These are phyloP conservation scores for Glyptemys insculpta DNA, from an alignment of 2,797 vertebrate genomes.

Conservation along the genomic window DNA sequence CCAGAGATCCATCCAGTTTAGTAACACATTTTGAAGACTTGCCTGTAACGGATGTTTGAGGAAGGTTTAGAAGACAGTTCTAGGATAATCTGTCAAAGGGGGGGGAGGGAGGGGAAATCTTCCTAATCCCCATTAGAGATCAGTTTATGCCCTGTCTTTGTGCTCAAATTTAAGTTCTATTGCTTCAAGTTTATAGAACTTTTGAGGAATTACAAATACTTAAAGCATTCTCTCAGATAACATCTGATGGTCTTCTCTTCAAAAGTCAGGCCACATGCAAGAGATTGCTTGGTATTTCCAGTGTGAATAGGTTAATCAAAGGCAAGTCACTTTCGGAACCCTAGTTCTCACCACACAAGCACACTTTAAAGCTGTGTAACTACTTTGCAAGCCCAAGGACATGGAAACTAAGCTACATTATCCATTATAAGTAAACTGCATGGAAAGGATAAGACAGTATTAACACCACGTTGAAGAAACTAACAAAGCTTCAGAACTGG, in stretches of 20 bases:
- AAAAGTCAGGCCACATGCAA: accelerated
- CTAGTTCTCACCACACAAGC: not conserved
- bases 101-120: no score
- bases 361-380: not conserved
- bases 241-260: not conserved
- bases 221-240: not conserved
- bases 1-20: not conserved
- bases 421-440: not conserved
- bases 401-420: not conserved
- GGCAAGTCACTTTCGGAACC: not conserved
- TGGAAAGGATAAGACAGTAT: not conserved
- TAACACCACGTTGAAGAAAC: not conserved
- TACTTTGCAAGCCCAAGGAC: not conserved
- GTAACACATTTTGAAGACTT: not conserved
- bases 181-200: not conserved
- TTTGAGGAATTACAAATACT: not conserved
- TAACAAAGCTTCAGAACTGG: not conserved
- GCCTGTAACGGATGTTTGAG: not conserved
- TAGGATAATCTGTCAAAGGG: accelerated
- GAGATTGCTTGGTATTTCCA: not conserved
- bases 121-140: not conserved
- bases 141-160: not conserved
- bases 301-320: no score
- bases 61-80: not conserved
- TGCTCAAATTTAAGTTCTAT: not conserved